Evolutionary conservation across 2,113 vertebrate species (phyloP).

Genomic region (Larimichthys polyactis): DNA sequence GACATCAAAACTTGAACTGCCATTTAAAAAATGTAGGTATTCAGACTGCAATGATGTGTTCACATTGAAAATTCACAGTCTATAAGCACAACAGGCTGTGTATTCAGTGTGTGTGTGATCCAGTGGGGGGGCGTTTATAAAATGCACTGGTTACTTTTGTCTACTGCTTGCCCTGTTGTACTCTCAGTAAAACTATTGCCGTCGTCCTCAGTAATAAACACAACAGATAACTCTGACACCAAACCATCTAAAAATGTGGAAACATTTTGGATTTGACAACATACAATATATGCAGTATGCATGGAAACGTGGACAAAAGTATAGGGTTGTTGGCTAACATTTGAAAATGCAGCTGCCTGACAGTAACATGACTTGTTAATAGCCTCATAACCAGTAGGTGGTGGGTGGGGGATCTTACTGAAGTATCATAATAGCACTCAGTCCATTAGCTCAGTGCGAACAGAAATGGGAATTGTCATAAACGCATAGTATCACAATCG

Average conservation of each 20-base stretch:
- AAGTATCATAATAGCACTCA: neutral
- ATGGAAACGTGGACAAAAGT: neutral
- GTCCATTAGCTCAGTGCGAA: no score
- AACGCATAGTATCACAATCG: no score
- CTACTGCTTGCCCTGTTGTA: neutral
- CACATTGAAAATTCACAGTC: neutral
- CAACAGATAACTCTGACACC: neutral
- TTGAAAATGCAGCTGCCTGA: neutral
- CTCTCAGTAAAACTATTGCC: neutral
- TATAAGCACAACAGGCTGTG: neutral
- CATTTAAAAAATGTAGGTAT: neutral
- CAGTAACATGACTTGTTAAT: neutral
- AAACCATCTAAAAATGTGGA: neutral
- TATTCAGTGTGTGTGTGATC: neutral
- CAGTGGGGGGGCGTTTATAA: neutral
- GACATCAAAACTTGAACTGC: neutral
- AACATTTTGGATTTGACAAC: neutral
- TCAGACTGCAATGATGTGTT: neutral
- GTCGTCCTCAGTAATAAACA: neutral
- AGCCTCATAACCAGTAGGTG: neutral
- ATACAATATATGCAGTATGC: neutral
- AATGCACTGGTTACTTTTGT: constrained; percentile 8
- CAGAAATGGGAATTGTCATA: no score
- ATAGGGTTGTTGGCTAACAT: neutral
- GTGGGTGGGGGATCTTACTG: no score